Base-by-base conservation (phyloP, 2,797 vertebrate species). In the Pangasius mekongensis region DNA sequence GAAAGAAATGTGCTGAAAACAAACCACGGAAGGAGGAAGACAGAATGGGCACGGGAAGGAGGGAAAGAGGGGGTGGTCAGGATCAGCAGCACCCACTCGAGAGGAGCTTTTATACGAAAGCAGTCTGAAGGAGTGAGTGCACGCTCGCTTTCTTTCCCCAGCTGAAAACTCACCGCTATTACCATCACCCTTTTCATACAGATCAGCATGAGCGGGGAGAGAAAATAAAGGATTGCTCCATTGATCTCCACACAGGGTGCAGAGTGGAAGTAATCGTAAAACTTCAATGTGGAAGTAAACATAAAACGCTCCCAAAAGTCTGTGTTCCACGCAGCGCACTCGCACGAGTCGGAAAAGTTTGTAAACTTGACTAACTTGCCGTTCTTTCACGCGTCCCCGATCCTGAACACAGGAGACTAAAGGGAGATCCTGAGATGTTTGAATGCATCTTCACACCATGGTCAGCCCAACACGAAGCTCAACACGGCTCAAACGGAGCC, bases 211-310 rank as follows among this genome's bases (percentile, higher is more conserved):
- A 84, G 66, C 54, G 22, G 71, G 39, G 73, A 67, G 81, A 71
- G 69, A 76, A 69, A 78, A 69, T 11, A 83, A 87, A 87, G 77
- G 88, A 86, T 82, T 86, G 86, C 78, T 88, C 73, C 62, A 52
- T 82, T 88, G 66, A 89, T 85, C 80, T 91, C 92, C 95, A 93
- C 18, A 96, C 86, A 92, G 95, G 94, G 92, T 94, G 95, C 94
- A 94, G 93, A 95, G 93, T 95, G 91, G 52, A 86, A 86, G 27
- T 84, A 87, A 89, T 87, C 73, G 78, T 84, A 84, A 87, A 89
- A 85, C n/a, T 56, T 18, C 93, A 95, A 93, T 91, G 93, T 95
- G 91, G 52, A 86, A 86, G 27, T 85, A 87, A 89, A 89, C 73
- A 84, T 84, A 84, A 85, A 89, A 85, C 22, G 82, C 81, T 87